Conservation (phyloP, 2,113 vertebrate genomes). For the Platanista minor region DNA sequence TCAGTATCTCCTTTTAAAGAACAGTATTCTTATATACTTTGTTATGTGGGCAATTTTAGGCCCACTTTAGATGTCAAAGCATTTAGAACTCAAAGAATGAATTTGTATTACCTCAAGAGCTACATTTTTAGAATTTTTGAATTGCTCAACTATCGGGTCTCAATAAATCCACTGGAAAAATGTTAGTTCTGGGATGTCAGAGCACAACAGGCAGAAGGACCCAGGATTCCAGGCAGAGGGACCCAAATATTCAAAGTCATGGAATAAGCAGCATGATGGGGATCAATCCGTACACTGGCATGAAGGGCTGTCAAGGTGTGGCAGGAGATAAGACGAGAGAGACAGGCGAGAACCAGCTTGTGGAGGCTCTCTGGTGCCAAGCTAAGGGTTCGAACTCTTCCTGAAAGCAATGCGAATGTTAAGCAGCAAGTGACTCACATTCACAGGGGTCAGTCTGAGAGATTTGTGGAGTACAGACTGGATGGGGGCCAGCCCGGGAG, state of each 20-base stretch:
- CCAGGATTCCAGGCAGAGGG: not conserved
- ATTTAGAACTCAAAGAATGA: constrained; percentile 25
- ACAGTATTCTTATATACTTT: not conserved
- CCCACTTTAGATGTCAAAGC: not conserved
- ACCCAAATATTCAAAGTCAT: not conserved
- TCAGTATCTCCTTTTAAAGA: not conserved
- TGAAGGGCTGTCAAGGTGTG: not conserved
- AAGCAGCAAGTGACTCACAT: not conserved
- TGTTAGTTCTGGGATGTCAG: not conserved
- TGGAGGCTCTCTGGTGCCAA: not conserved
- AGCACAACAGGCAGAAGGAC: not conserved
- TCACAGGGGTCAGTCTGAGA: not conserved
- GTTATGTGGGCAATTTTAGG: not conserved
- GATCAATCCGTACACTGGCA: not conserved
- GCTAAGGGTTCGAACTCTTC: not conserved
- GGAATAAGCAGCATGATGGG: not conserved
- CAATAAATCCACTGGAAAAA: not conserved
- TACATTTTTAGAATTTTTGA: not conserved
- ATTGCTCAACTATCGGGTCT: not conserved
- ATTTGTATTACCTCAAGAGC: constrained; percentile 3
- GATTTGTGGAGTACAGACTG: not conserved
- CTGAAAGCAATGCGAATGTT: not conserved
- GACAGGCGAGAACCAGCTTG: not conserved
- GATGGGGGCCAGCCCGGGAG: not conserved
- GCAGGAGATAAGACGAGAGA: not conserved